phyloP scores from a whole-genome alignment of 2,113 vertebrate species.

The Elephas maximus region DNA sequence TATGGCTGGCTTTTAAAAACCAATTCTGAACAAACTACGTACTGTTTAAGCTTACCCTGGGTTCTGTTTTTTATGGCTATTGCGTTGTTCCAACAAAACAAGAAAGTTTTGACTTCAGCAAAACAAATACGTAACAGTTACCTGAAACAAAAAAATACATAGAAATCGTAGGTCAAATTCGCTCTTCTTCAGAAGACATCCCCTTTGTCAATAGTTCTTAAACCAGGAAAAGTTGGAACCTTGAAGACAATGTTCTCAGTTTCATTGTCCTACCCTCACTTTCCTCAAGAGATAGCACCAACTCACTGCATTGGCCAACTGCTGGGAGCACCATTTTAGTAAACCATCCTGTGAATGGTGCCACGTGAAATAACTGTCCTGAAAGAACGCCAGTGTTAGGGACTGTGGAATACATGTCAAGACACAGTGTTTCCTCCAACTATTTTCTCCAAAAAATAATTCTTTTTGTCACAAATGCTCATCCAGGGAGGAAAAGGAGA shows the following conservation, averaged over 20 bases:
- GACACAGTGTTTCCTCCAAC: background rate
- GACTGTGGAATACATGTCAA: background rate
- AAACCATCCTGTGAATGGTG: background rate
- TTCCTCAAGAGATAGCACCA: background rate
- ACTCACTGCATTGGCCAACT: background rate
- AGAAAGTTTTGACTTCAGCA: background rate
- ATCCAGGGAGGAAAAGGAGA: background rate
- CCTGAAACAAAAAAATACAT: background rate
- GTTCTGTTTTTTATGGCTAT: constrained; percentile 69
- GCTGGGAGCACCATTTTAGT: background rate
- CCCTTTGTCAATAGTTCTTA: background rate
- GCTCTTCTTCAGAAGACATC: background rate
- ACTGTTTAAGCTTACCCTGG: background rate
- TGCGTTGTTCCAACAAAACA: background rate
- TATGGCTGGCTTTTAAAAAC: constrained; percentile 55
- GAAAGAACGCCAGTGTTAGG: background rate
- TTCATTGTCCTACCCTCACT: background rate
- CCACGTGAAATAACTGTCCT: background rate
- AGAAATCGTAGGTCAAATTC: background rate
- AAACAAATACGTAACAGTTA: constrained; percentile 42
- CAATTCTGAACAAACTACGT: constrained; percentile 63
- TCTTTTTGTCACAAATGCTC: background rate
- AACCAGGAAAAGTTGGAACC: background rate
- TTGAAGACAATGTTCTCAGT: background rate
- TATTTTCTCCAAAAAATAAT: background rate